Evolutionary conservation across 2,888 invertebrate genomes (phyloP), one percentile per base, ranked within the genome.

Genomic region (Byasa hedistus): DNA sequence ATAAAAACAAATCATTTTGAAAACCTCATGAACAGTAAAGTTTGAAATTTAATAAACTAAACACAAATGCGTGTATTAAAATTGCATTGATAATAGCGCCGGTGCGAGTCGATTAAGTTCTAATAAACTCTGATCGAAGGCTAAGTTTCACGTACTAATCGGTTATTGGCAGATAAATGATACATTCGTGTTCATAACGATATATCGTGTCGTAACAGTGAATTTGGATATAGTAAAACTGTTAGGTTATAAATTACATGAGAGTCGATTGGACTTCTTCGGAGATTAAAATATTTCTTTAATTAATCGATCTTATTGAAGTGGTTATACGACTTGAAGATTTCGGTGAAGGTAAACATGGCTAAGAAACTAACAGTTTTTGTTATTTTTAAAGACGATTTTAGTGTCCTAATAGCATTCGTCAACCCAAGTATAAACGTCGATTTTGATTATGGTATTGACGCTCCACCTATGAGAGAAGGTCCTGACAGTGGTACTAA

Each of bases 81-180:
- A 56, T 62, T 54, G 66, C 51, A 39, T 61, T 39, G 39, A 63
- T 39, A 22, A 39, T 48, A 23, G 23, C 57, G 51, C 56, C 32
- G 57, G 66, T 57, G 57, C 52, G n/a, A 60, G 62, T 58, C 66
- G 56, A 66, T 69, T 65, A 68, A 64, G 57, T 57, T 61, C 44
- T 68, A 69, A 62, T 62, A 66, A 66, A 58, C 57, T 57, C n/a
- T 58, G 58, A 66, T 62, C 62, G 66, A 54, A 66, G 62, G 62
- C 58, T 58, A 62, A 66, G 66, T 66, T 66, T 66, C 66, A 66
- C 62, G 21, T 44, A 63, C 39, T 52, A 57, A 57, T 57, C 51
- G 51, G 27, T 23, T 60, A 60, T 65, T 48, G 54, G 39, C 44
- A 24, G n/a, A 59, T 22, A 54, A 39, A 52, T 36, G 2, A 64